Evolutionary conservation across 2,113 vertebrate genomes (phyloP), one percentile per base, ranked within the genome.

Genomic region (Passer montanus): DNA sequence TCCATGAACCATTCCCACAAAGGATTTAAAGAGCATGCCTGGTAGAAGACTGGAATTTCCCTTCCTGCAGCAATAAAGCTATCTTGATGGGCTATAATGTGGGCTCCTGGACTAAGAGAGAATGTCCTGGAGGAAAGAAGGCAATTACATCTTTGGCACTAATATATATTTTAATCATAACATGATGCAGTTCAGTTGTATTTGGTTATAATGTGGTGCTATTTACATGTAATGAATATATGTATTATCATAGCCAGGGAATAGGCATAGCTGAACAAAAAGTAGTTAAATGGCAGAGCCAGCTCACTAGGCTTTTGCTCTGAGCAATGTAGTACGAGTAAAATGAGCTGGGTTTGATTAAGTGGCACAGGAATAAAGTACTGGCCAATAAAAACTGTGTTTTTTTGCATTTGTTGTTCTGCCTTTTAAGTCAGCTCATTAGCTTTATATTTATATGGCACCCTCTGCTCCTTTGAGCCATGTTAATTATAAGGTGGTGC

Each of bases 351-450:
- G 60, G 47, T 93, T 91, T 96, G 84, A 90, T 93, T 91, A 76
- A 63, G 72, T 81, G 41, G 59, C 23, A 47, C 53, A 5, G 10
- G 67, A 64, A 73, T 64, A 49, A 17, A 88, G 53, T 64, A 47
- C 23, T 69, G 49, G 72, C 58, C 85, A 92, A 84, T 73, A 93
- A 90, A 84, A 90, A 3, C 35, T 26, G 7, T 30, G 15, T 1
- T 31, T 82, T 74, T 87, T 70, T 89, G 52, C 46, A 23, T 92
- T 95, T 41, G 39, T 41, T 41, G 31, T 81, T 88, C 53, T 80
- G 73, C 49, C 50, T 94, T 92, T 97, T 82, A 93, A 97, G 87
- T 94, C 82, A 90, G 37, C 58, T 94, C 83, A 82, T 80, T 88
- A 94, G 62, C 84, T 97, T 94, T 83, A 28, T 92, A 87, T 92